Base-by-base conservation (phyloP, 2,888 invertebrate species). In the Epinotia brunnichana region DNA sequence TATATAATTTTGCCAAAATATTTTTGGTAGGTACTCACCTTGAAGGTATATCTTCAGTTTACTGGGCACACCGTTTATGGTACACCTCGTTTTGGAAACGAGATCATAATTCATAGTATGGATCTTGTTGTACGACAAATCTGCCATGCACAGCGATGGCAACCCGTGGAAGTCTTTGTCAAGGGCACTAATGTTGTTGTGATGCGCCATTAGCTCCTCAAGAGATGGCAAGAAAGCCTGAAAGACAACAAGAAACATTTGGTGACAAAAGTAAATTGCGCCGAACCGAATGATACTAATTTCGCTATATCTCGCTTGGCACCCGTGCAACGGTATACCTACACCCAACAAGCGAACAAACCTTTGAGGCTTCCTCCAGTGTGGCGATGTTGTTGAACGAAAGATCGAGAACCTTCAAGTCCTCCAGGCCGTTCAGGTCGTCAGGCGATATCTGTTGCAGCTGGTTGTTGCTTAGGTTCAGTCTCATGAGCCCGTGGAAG, bases 101-200 rank as follows among this genome's bases (percentile, higher is more conserved):
- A 97, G 91, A 81, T 97, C 96, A 67, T 95, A 94, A 69, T 96
- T 96, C 29, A 97, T 93, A 9, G 95, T 94, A 67, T 94, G 94
- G 76, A 97, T 97, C 81, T 95, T 94, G 86, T 97, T 97, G 82
- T 95, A 94, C 3, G 96, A 96, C 59, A 97, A 90, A 86, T 97
- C 96, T 2, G 96, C 97, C 86, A 95, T 95, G 83, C 97, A 97
- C 10, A 97, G 93, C 2, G 96, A 95, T 0, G 97, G 97, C 75
- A 97, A 90, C 1, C 97, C 97, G 79, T 97, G 96, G 87, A 97
- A 97, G 85, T 97, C 97, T 81, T 95, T 95, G 75, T 97, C 96
- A 79, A 97, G 91, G 60, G 94, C 90, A 3, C 95, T 96, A 64
- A 97, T 93, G 77, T 95, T 95, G 85, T 97, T 97, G 84, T 96